These are phyloP conservation scores for Cotesia chilonis DNA, from an alignment of 1,140 invertebrate species.

Conservation along the genomic window DNA sequence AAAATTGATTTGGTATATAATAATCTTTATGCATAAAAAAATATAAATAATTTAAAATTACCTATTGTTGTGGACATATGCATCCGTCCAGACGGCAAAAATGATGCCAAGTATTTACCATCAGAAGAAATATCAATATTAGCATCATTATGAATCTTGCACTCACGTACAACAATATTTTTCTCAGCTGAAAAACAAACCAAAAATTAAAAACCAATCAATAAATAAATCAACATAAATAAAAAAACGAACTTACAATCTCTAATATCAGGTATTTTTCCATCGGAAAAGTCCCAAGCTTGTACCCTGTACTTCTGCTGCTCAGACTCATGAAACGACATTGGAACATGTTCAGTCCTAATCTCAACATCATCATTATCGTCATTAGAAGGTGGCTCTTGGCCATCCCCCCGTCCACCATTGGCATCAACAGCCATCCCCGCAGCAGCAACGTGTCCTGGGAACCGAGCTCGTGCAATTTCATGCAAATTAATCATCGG, in stretches of 20 bases:
- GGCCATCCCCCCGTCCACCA: slow-evolving; percentile 31
- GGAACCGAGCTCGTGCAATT: slow-evolving; percentile 8
- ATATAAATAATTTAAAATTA: slow-evolving; percentile 54
- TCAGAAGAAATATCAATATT: slow-evolving; percentile 86
- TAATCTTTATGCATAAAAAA: not conserved
- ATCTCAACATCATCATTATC: slow-evolving; percentile 52
- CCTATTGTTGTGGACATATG: slow-evolving; percentile 74
- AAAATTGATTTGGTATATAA: no score
- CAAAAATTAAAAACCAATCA: not conserved
- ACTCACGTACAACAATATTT: slow-evolving; percentile 82
- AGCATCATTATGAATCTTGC: slow-evolving; percentile 88
- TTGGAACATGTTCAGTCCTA: slow-evolving; percentile 47
- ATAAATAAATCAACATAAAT: slow-evolving; percentile 17
- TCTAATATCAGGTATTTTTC: slow-evolving; percentile 77
- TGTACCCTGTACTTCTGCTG: slow-evolving; percentile 76
- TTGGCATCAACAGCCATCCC: slow-evolving; percentile 27
- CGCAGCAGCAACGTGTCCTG: slow-evolving; percentile 10
- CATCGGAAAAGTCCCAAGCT: slow-evolving; percentile 81
- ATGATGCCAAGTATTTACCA: slow-evolving; percentile 79
- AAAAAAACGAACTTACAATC: slow-evolving; percentile 69
- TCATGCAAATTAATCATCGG: slow-evolving; percentile 11
- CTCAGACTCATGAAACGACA: slow-evolving; percentile 50
- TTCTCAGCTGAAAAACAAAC: slow-evolving; percentile 69
- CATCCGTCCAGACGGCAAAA: slow-evolving; percentile 73
- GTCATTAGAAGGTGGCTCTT: slow-evolving; percentile 43